These are phyloP conservation scores for Tetrax tetrax DNA, from an alignment of 2,113 vertebrate genomes.

Conservation along the genomic window DNA sequence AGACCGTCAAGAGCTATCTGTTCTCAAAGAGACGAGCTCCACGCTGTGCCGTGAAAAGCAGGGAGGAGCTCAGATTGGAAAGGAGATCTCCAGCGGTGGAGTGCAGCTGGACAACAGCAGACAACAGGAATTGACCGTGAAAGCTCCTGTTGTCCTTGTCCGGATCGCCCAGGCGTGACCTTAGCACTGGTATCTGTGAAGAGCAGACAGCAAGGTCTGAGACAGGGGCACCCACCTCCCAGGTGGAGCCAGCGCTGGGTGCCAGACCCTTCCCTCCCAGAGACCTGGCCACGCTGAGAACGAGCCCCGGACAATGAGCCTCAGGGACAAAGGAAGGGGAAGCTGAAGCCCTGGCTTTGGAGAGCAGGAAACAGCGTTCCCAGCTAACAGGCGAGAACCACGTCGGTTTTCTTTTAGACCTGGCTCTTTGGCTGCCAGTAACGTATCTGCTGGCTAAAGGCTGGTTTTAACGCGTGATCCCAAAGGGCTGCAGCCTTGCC, in stretches of 20 bases:
- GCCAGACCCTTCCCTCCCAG: background rate
- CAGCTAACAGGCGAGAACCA: background rate
- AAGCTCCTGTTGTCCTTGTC: background rate
- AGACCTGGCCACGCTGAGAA: accelerated
- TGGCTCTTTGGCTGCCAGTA: background rate
- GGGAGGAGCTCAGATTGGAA: background rate
- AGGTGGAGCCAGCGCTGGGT: background rate
- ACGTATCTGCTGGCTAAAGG: background rate
- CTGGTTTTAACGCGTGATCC: background rate
- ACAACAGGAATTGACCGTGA: background rate
- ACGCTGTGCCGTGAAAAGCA: background rate
- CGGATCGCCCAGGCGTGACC: background rate
- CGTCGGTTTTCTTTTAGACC: background rate
- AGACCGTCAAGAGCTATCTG: background rate
- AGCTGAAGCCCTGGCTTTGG: background rate
- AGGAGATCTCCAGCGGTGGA: background rate
- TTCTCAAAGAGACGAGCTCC: background rate
- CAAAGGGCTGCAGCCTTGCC: slow-evolving; percentile 4
- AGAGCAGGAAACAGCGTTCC: background rate
- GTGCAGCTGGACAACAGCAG: background rate
- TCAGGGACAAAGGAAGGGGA: background rate
- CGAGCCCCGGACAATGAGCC: background rate
- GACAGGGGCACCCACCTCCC: background rate
- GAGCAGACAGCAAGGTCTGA: background rate
- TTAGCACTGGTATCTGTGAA: background rate